A percentile compares a stretch with the other conserved stretches of the same genome.
phyloP scores from a whole-genome alignment of 2,113 vertebrate genomes.

The Crotalus viridis region DNA sequence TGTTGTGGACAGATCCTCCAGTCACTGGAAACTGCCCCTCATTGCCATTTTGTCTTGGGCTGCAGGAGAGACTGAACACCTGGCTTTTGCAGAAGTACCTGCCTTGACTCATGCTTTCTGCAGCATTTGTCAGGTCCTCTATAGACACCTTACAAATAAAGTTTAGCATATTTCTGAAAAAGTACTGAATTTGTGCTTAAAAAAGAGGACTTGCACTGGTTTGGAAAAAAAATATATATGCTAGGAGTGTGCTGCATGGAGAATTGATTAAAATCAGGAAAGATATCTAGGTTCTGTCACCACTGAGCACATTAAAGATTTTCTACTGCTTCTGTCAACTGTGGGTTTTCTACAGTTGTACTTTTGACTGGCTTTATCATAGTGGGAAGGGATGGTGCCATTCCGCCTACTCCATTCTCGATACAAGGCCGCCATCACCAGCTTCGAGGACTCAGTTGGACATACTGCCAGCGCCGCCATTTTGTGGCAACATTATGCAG shows the following conservation, averaged over 20 bases:
- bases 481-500: not conserved
- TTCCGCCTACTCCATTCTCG: not conserved
- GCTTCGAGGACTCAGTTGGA: no score
- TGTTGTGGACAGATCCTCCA: not conserved
- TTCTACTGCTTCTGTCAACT: not conserved
- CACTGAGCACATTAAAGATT: not conserved
- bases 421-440: no score
- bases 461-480: not conserved
- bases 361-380: not conserved
- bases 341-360: not conserved
- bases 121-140: not conserved
- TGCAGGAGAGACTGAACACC: not conserved
- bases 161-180: not conserved
- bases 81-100: not conserved
- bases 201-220: not conserved
- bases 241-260: not conserved
- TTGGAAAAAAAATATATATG: not conserved
- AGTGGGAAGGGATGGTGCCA: not conserved
- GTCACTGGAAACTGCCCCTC: not conserved
- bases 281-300: not conserved
- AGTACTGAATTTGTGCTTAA: not conserved
- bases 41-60: not conserved
- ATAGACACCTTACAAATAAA: not conserved
- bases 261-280: not conserved
- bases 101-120: not conserved